Base-by-base conservation (phyloP, 2,113 vertebrate species). In the Larimichthys polyactis region DNA sequence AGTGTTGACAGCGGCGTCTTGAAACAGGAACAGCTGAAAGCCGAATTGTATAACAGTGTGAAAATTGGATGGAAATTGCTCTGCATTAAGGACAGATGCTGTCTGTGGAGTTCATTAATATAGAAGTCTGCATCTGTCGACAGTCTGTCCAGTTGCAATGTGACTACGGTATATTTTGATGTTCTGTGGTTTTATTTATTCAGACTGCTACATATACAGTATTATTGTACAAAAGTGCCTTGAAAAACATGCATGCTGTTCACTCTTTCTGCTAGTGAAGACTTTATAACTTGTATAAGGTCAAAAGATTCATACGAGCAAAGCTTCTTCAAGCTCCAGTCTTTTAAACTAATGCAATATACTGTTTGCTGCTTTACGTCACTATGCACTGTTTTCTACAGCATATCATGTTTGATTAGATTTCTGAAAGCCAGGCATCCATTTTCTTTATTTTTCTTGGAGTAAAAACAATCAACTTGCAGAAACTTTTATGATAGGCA, bases 391-490 rank as follows among this genome's bases (percentile, higher is more conserved):
- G 8, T 48, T 58, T 69, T 64, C n/a, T 14, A 2, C 7, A 64
- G 44, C 24, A 20, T 14, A 7, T 71, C 11, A 15, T n/a, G 9
- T 63, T 55, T 16, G 7, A 69, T 79, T 48, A 55, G 24, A 63
- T 32, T 79, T 79, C 27, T 48, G 27, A 73, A 43, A 81, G 36
- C 16, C 72, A 73, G 51, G 36, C 24, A 2, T 55, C 27, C 4
- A 5, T 80, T 46, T 54, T 65, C 68, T 54, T 62, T 36, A 62
- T 10, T 46, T 66, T 52, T 11, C 15, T 36, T 22, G 15, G 12
- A 58, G 27, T 14, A 15, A 58, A 54, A 57, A 15, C 59, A 58
- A 69, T 17, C 32, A 15, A 32, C 57, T 64, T 40, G 19, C 40
- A 55, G 3, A 29, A 63, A 24, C 16, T 69, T 29, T 27, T 67